Evolutionary conservation across 2,797 vertebrate genomes (phyloP).

Genomic region (Otolemur crassicaudatus): DNA sequence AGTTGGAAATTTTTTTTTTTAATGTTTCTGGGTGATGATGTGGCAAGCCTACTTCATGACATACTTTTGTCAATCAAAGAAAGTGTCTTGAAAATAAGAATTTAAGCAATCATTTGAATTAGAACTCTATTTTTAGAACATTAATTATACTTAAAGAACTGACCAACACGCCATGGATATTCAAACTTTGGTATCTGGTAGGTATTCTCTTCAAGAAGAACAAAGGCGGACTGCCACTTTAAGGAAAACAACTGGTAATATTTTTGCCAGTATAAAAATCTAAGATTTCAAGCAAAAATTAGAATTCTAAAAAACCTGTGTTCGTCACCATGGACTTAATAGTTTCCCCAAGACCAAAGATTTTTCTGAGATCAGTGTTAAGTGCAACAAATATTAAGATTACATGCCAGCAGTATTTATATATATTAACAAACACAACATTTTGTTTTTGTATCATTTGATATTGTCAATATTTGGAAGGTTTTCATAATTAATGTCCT

Average conservation of each 20-base stretch:
- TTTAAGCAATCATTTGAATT: neutral
- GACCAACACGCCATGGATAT: neutral
- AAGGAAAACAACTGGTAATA: neutral
- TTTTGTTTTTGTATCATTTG: neutral
- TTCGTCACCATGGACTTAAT: neutral
- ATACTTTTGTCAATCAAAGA: neutral
- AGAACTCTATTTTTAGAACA: neutral
- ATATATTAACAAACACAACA: neutral
- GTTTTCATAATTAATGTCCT: neutral
- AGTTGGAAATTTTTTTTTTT: neutral
- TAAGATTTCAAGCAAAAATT: slow-evolving; percentile 20
- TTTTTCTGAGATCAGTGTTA: neutral
- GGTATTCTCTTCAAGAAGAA: neutral
- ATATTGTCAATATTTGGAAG: neutral
- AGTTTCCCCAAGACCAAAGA: neutral
- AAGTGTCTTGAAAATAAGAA: neutral
- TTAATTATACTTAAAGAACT: slow-evolving; percentile 15
- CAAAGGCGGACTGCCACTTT: neutral
- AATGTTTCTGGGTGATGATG: neutral
- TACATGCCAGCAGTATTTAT: neutral
- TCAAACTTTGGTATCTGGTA: neutral
- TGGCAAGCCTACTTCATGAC: neutral
- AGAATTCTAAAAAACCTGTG: neutral
- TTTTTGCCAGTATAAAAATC: slow-evolving; percentile 2
- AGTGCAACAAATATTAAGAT: neutral